Base-by-base conservation (phyloP, 2,797 vertebrate species). In the Sebastes iracundus region DNA sequence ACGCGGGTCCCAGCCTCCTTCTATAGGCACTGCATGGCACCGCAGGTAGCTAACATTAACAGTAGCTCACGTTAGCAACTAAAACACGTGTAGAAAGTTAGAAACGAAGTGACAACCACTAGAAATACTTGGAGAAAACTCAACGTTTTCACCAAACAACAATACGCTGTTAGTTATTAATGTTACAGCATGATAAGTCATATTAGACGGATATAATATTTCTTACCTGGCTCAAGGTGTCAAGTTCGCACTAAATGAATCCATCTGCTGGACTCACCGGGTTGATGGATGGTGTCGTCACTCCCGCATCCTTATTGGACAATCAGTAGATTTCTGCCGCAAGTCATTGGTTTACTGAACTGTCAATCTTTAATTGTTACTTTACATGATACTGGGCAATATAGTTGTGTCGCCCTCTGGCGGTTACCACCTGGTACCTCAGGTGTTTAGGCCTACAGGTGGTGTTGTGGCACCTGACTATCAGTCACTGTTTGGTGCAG, bases 341-440 rank as follows among this genome's bases (percentile, higher is more conserved):
- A 27, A 6, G 18, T 0, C 30, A 90, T 89, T 92, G 88, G 92
- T 76, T 77, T 2, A 69, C 1, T 52, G 3, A 10, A 62, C 83
- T 90, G 88, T 88, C 90, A 79, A 70, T 91, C 87, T 76, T 42
- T 59, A 7, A 64, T 11, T n/a, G 4, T 30, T 4, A 2, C 2
- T 63, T n/a, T 33, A 56, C 2, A 10, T 4, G 1, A 33, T 2
- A 3, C 4, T 1, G 6, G 11, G 9, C 0, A 4, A 12, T 8
- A 12, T 1, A 12, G 23, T 10, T 66, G 5, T 62, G 70, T 75
- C 69, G 23, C 63, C 75, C 75, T 65, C 83, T 71, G 58, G 30
- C 69, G 88, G 63, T 71, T 9, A 8, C 5, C 1, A 25, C 16
- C 9, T 35, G 33, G 4, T 2, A 58, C 7, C 3, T 38, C 35